Evolutionary conservation across 2,797 vertebrate genomes (phyloP).

Genomic region (Trachops cirrhosus): DNA sequence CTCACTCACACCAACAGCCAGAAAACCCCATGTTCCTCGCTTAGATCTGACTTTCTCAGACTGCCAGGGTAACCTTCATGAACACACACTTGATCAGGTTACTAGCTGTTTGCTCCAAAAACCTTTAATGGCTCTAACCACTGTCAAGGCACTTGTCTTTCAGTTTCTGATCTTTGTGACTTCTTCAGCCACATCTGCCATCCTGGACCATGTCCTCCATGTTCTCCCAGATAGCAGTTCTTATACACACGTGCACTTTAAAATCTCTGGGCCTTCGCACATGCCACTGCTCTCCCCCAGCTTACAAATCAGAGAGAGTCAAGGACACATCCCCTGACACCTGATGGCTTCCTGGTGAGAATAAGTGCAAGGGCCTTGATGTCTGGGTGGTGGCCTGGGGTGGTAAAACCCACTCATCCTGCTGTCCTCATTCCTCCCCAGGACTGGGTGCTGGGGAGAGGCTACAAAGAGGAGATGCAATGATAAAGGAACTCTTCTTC

Average conservation of each 20-base stretch:
- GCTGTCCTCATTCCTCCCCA: not conserved
- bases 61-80: not conserved
- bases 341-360: not conserved
- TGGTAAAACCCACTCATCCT: not conserved
- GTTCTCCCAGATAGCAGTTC: not conserved
- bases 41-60: not conserved
- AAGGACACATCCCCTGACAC: not conserved
- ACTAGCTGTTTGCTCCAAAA: not conserved
- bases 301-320: not conserved
- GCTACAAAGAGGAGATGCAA: not conserved
- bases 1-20: not conserved
- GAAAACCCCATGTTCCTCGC: not conserved
- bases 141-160: not conserved
- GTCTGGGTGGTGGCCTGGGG: not conserved
- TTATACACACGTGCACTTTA: not conserved
- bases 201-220: not conserved
- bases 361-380: no score
- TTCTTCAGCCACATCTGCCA: not conserved
- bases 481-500: not conserved
- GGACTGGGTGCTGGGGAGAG: not conserved
- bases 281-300: not conserved
- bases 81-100: not conserved
- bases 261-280: not conserved
- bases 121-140: not conserved
- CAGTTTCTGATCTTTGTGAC: not conserved